A percentile compares a stretch with the other conserved stretches of the same genome.
These are phyloP conservation scores for Hetaerina titia DNA, from an alignment of 2,888 invertebrate species.

Conservation along the genomic window DNA sequence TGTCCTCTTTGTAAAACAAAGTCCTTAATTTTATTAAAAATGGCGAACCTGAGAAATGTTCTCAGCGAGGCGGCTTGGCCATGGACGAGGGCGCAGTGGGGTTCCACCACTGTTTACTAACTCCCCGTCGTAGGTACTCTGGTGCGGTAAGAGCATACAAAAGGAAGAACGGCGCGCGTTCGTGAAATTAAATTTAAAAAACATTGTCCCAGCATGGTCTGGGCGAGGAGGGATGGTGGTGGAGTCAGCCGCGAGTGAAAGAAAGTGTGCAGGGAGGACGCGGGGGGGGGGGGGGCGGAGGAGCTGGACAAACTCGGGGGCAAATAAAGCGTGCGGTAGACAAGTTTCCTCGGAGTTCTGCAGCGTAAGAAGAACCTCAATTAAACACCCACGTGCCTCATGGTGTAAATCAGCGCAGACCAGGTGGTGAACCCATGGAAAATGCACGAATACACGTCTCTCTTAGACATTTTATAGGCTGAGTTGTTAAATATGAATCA, in stretches of 20 bases:
- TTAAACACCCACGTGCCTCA: background rate
- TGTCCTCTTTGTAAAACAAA: background rate
- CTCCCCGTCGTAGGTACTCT: background rate
- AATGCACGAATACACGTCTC: background rate
- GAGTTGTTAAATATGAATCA: background rate
- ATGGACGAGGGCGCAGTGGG: background rate
- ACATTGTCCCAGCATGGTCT: background rate
- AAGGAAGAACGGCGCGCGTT: conserved; percentile 21
- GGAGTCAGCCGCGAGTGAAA: background rate
- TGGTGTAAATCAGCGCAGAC: background rate
- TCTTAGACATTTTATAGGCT: background rate
- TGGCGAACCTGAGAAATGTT: background rate
- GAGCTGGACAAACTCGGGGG: conserved; percentile 21
- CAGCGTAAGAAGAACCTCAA: background rate
- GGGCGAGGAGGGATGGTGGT: background rate
- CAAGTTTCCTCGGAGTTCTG: background rate
- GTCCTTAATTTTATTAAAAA: background rate
- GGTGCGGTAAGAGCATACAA: conserved; percentile 18
- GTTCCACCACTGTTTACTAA: conserved; percentile 13
- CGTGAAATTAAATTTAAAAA: conserved; percentile 52
- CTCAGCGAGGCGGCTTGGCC: background rate
- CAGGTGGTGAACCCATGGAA: background rate
- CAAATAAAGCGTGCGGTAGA: background rate
- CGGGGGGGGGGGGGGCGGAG: background rate
- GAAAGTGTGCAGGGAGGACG: background rate